Evolutionary conservation across 2,888 invertebrate genomes (phyloP).

Genomic region (Acrobasis consociella): DNA sequence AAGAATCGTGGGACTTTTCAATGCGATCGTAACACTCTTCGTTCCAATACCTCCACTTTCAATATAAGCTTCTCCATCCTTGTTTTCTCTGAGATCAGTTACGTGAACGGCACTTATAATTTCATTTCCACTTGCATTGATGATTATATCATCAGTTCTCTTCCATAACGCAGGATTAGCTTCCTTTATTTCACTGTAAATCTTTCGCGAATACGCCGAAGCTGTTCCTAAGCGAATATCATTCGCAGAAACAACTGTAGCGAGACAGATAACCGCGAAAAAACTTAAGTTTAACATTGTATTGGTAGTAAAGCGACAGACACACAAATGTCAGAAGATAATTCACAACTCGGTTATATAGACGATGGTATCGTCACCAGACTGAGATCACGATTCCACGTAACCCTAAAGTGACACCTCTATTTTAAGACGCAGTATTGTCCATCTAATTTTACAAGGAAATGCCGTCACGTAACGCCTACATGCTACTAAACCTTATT

Average conservation of each 20-base stretch:
- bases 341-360: constrained; percentile 4
- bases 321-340: background rate
- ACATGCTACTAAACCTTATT: background rate
- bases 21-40: constrained; percentile 56
- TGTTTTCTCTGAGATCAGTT: constrained; percentile 58
- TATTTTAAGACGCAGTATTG: constrained; percentile 13
- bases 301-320: background rate
- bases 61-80: constrained; percentile 59
- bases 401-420: background rate
- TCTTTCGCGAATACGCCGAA: constrained; percentile 43
- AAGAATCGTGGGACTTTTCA: constrained; percentile 61
- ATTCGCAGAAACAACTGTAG: constrained; percentile 3
- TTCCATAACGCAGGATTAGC: constrained; percentile 66
- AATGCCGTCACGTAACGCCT: background rate
- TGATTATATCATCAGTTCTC: constrained; percentile 54
- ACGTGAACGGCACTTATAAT: constrained; percentile 65
- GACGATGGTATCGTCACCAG: background rate
- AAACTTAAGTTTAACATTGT: constrained; percentile 1
- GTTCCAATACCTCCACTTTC: constrained; percentile 64
- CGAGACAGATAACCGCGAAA: background rate
- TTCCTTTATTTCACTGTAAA: constrained; percentile 66
- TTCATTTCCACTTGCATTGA: constrained; percentile 57
- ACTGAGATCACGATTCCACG: constrained; percentile 15
- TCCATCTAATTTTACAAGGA: constrained; percentile 17
- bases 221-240: constrained; percentile 38